Evolutionary conservation across 1,140 invertebrate genomes (phyloP).

Genomic region (Trachymyrmex septentrionalis): DNA sequence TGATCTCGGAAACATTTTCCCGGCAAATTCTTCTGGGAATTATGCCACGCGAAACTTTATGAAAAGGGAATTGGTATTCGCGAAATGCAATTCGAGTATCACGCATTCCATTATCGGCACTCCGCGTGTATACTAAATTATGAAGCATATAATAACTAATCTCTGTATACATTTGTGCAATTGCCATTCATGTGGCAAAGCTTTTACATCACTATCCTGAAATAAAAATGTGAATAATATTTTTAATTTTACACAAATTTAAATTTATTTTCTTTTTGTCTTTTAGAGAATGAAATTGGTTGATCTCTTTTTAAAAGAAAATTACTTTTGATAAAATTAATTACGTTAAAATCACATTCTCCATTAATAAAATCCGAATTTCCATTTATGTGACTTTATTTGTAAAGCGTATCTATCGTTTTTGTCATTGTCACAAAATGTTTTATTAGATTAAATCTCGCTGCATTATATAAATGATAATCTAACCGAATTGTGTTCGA

Average conservation of each 20-base stretch:
- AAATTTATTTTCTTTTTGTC: background rate
- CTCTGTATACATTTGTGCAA: background rate
- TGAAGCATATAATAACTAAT: constrained; percentile 15
- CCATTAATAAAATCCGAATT: constrained; percentile 2
- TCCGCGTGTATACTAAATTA: background rate
- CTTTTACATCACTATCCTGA: background rate
- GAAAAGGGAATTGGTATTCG: background rate
- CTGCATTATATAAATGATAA: constrained; percentile 32
- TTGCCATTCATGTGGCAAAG: background rate
- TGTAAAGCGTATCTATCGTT: background rate
- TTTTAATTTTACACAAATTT: background rate
- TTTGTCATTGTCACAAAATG: background rate
- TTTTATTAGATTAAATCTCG: constrained; percentile 22
- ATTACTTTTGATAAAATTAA: background rate
- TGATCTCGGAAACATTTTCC: constrained; percentile 25
- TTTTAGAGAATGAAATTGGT: background rate
- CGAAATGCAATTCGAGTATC: constrained; percentile 25
- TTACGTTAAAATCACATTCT: background rate
- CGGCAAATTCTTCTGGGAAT: constrained; percentile 21
- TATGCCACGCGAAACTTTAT: constrained; percentile 8
- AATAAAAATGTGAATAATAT: background rate
- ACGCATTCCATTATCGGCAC: constrained; percentile 33
- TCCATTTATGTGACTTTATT: background rate
- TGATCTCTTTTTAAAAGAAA: background rate
- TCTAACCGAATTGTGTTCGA: constrained; percentile 22